Conservation (phyloP, 2,113 vertebrate genomes). For the Chamaea fasciata region DNA sequence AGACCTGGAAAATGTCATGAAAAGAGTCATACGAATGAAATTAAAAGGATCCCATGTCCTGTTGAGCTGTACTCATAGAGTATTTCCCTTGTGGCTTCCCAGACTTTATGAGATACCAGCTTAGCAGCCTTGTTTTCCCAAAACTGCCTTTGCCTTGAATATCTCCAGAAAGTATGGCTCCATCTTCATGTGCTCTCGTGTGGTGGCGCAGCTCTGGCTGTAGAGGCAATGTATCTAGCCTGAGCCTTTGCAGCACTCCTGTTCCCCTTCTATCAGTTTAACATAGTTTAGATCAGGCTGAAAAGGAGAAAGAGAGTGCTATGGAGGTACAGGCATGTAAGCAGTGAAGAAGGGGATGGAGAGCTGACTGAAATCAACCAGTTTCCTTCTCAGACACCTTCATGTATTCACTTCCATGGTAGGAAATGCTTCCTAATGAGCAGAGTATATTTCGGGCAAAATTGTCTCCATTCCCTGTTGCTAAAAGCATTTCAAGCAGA, state of each 20-base stretch:
- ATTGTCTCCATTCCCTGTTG: neutral
- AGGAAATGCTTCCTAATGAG: neutral
- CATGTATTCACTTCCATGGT: neutral
- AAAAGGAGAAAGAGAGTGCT: neutral
- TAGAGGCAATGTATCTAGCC: fast-evolving
- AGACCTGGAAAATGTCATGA: neutral
- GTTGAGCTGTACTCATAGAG: neutral
- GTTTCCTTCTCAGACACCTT: neutral
- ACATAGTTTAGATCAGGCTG: neutral
- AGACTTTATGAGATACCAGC: neutral
- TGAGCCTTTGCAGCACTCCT: neutral
- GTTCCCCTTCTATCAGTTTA: neutral
- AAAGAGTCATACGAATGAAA: too few relatives aligned
- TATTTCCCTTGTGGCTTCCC: neutral
- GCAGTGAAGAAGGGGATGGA: neutral
- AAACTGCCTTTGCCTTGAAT: neutral
- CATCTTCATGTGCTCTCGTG: neutral
- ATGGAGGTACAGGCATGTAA: neutral
- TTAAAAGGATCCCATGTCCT: neutral
- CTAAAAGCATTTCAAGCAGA: neutral
- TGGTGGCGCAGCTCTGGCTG: neutral
- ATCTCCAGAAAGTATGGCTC: neutral
- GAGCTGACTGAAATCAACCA: neutral
- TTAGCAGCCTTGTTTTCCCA: neutral
- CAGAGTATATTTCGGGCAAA: neutral